Base-by-base conservation (phyloP, 1,140 invertebrate genomes). In the Octopus sinensis region DNA sequence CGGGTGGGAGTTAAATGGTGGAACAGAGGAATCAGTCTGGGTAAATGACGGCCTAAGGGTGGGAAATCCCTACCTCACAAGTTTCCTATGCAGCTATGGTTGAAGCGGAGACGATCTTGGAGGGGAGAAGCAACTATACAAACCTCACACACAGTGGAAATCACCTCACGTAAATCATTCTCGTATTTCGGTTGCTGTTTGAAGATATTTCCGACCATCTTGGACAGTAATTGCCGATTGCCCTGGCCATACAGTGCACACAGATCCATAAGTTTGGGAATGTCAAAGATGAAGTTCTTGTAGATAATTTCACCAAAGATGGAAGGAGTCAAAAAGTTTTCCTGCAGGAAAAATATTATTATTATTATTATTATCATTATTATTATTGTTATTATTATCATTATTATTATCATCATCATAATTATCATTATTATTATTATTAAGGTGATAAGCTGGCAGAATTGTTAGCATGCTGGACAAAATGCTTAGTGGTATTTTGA, bases 191-290 rank as follows among this genome's bases (percentile, higher is more conserved):
- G 94, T 86, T 96, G 94, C 79, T 94, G 84, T 12, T 88, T 90
- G 84, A 96, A 94, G 23, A 96, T 92, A 77, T 92, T 93, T 0
- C 92, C 90, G 56, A 96, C 86, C 81, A 96, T 93, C 86, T 93
- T 92, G 0, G 90, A 85, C 9, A 96, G 89, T 76, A 94, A 88
- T 56, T 91, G 88, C 5, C 87, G 84, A 87, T 96, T 96, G 75
- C 93, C 92, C 51, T 84, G 80, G 5, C 94, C 95, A 88, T 95
- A 95, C 5, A 95, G 89, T 78, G 94, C 92, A 88, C 94, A 94
- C 2, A 96, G 86, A 87, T 96, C 95, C 87, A 95, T 93, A 82
- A 96, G 90, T 84, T 96, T 93, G 17, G 95, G 95, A 82, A 96
- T 92, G 30, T 96, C 95, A 87, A 96, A 94, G 82, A 96, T 91